Evolutionary conservation across 2,888 invertebrate genomes (phyloP), one percentile per base, ranked within the genome.

Genomic region (Calliopum simillimum): DNA sequence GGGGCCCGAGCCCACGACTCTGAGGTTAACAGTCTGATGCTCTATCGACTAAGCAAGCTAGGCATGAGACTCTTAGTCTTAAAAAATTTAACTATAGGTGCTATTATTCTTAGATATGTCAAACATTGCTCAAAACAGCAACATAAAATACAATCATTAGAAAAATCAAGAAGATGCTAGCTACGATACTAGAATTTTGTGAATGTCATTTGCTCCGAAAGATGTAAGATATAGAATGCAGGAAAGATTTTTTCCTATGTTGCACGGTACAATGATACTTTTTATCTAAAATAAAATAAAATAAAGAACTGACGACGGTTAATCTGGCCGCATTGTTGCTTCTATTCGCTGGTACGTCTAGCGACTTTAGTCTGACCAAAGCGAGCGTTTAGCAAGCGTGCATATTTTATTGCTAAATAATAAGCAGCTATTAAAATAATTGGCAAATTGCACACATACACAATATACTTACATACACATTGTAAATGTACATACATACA

Each of bases 371-470:
- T 62, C 46, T 21, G 41, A 53, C 43, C 51, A 43, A 41, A 53
- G 61, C 25, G 61, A 61, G 44, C 51, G 44, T 68, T 64, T 64
- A 56, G 63, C 55, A 44, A 69, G 56, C 63, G 58, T 62, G 68
- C 67, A 76, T 81, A 81, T 80, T 80, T 80, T 81, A 80, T 81
- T 81, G 78, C 78, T 81, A 80, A 81, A 80, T 80, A 81, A 81
- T 80, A 68, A 80, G 81, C 79, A 78, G 78, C 82, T 78, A 80
- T 80, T 80, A 80, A 82, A 69, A 79, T 82, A 80, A 80, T 80
- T 80, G 80, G 80, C 80, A 80, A 80, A 80, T 80, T 80, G 55
- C 66, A 53, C 61, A 58, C 33, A 64, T 47, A 58, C 63, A 56
- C 47, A n/a, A n/a, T n/a, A n/a, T n/a, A n/a, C n/a, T n/a, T n/a